Base-by-base conservation (phyloP, 2,888 invertebrate species). In the Tetheella fluctuosa region DNA sequence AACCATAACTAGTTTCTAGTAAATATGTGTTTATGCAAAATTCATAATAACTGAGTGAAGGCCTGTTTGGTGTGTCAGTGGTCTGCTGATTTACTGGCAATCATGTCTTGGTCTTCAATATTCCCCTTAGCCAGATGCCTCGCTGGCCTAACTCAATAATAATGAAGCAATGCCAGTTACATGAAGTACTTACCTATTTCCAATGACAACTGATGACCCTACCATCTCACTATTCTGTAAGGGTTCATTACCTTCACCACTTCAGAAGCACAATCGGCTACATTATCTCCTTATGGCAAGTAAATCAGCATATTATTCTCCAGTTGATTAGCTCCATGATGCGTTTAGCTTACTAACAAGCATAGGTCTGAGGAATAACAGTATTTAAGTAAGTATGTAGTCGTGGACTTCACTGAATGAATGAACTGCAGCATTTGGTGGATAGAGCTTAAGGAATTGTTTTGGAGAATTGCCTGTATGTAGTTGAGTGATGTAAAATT, bases 281-380 rank as follows among this genome's bases (percentile, higher is more conserved):
- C 48, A 48, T 48, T 48, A 48, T 48, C 48, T 48, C 48, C 48
- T 48, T 48, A 48, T 48, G 48, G 48, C 10, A 48, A n/a, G 8
- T 20, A 48, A 48, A 48, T 48, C 42, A 17, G 42, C 42, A 48
- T 48, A 48, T 48, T 48, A 48, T 48, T 48, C 48, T 48, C 48
- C 20, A 48, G 48, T 48, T 48, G 48, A 48, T 48, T 48, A 48
- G 48, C 20, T 48, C 10, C 20, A 7, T 20, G 48, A 2, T 48
- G 48, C 48, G 17, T 17, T 48, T 48, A 20, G 48, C 17, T 48
- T 48, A 48, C 48, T 48, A 48, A 48, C 17, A n/a, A 48, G 48
- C n/a, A 17, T 20, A 20, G 48, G 20, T 48, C 48, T 48, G 48
- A 48, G 48, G 48, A 48, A 15, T 48, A 48, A 48, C 48, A 48